Evolutionary conservation across 2,888 invertebrate genomes (phyloP), one percentile per base, ranked within the genome.

Genomic region (Lepetodrilus schrolli): DNA sequence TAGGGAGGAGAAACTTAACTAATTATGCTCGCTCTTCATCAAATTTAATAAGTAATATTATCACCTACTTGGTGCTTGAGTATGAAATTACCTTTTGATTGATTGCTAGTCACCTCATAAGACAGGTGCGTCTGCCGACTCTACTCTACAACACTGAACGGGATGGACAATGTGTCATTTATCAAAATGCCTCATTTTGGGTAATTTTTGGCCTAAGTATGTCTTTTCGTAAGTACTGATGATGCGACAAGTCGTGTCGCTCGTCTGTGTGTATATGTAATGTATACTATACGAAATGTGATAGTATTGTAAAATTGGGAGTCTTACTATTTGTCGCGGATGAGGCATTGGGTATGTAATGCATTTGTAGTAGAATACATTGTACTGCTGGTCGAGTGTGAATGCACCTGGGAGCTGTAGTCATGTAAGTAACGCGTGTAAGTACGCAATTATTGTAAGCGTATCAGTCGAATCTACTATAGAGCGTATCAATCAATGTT

Each of bases 81-180:
- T 58, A 58, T 58, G 58, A 58, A 58, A 58, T 58, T 58, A 58
- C 26, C 58, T 30, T n/a, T 34, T 58, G 58, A 58, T 58, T 58
- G 58, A 58, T 58, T 26, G 58, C 26, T 58, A n/a, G 58, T 58
- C 58, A 30, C 26, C 34, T 58, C 34, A 26, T 30, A 13, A 26
- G 58, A 58, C 58, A 58, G 58, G 58, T 58, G 58, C 17, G 30
- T 34, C 17, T 30, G 30, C 34, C 17, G 34, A 58, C 58, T 8
- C 58, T 34, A 34, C 34, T 23, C 58, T n/a, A 26, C n/a, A n/a
- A 4, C 30, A 10, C 7, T 34, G n/a, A 10, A 43, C 17, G 17
- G 17, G 13, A 43, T 43, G 13, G 13, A 58, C 58, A 58, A 58
- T 58, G 58, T 30, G 58, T 30, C 17, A 58, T 58, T 58, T 34